A percentile compares a stretch with the other conserved stretches of the same genome.
phyloP scores from a whole-genome alignment of 2,113 vertebrate species.

The Rhabdornis inornatus region DNA sequence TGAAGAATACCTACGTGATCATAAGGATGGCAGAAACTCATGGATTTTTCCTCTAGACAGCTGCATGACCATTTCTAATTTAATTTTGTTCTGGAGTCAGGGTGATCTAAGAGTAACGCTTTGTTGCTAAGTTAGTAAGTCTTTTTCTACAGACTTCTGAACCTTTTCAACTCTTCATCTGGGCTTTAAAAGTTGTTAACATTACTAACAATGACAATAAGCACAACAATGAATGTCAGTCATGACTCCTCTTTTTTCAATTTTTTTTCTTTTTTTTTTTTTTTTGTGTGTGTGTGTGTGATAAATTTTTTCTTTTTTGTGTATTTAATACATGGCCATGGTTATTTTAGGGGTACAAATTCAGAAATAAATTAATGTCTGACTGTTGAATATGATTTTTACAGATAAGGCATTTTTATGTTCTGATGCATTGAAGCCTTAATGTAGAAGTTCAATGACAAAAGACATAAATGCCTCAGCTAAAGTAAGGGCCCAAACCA shows the following conservation, averaged over 20 bases:
- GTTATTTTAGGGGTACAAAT: not conserved
- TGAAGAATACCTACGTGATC: not conserved
- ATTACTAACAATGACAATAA: not conserved
- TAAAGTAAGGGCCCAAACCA: not conserved
- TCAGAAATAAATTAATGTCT: not conserved
- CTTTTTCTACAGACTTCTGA: not conserved
- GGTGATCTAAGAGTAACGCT: not conserved
- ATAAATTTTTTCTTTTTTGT: not conserved
- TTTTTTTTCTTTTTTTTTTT: rapidly evolving
- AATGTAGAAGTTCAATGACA: not conserved
- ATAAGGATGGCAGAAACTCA: not conserved
- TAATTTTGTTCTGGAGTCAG: not conserved
- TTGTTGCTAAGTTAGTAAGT: not conserved
- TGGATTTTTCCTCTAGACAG: not conserved
- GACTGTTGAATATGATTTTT: not conserved
- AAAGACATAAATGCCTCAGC: not conserved
- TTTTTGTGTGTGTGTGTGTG: not conserved
- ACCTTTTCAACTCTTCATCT: not conserved
- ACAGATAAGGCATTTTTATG: not conserved
- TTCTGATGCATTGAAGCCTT: not conserved
- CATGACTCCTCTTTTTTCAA: not conserved
- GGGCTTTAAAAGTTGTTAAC: not conserved
- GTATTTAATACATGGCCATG: rapidly evolving
- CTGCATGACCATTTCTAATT: not conserved
- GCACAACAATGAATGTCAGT: not conserved